Evolutionary conservation across 2,888 invertebrate genomes (phyloP), one percentile per base, ranked within the genome.

Genomic region (Euphydryas editha): DNA sequence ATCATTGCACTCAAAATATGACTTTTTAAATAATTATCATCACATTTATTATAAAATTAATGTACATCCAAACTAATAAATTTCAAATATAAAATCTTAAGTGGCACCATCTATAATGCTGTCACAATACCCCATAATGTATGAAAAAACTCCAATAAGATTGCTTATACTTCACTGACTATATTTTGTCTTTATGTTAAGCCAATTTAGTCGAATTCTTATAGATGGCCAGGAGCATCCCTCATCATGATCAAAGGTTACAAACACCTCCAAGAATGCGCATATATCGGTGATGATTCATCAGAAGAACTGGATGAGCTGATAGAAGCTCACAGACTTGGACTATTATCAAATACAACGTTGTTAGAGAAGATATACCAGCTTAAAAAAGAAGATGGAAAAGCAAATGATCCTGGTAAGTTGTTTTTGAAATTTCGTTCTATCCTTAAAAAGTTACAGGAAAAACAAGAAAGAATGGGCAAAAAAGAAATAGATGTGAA

Each of bases 221-320:
- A 82, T 78, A 96, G 96, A 79, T 95, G 94, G 93, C 96, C 96
- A 0, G 96, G 96, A 0, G 96, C 96, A 0, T 96, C 96, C 0
- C 88, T 96, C 51, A 95, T 96, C 67, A 94, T 96, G 82, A 96
- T 96, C 67, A 94, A 95, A 77, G 96, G 96, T 0, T 95, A 96
- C 86, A 95, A 95, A 72, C 95, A 96, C 80, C 92, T 96, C 0
- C 95, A 96, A 75, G 95, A 96, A 75, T 96, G 96, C 78, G 96
- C 96, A 0, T 96, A 96, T 85, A 96, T 96, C 59, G 96, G 96
- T 0, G 96, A 96, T 78, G 95, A 96, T 78, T 96, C 96, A 0
- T 96, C 96, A 0, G 96, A 96, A 79, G 96, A 96, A 75, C 82
- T 95, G 8, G 95, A 96, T 24, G 96, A 96, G 76, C 81, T 95